A percentile compares a stretch with the other conserved stretches of the same genome.
Evolutionary conservation across 35 echinoderm and acorn worm genomes (phyloP).

Genomic region (Ophiothrix spiculata): DNA sequence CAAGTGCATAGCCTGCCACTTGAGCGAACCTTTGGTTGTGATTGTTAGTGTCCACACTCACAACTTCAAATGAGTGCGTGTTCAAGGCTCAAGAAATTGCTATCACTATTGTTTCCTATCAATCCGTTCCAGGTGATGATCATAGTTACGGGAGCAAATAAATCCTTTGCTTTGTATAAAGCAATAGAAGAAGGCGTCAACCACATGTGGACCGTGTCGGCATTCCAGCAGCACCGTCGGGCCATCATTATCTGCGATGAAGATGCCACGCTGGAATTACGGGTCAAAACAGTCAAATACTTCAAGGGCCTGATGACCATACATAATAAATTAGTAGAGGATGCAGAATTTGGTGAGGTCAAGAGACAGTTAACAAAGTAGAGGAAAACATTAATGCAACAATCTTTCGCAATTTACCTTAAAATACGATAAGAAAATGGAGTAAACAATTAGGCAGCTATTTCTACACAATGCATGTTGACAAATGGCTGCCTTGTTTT

Average conservation of each 20-base stretch:
- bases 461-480: too few species aligned
- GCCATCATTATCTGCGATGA: constrained; percentile 41
- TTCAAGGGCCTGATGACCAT: constrained; percentile 96
- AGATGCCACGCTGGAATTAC: neutral
- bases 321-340: constrained; percentile 86
- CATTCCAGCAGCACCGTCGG: constrained; percentile 89
- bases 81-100: too few species aligned
- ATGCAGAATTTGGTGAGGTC: constrained; percentile 21
- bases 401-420: too few species aligned
- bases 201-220: constrained; percentile 99
- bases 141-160: constrained; percentile 94
- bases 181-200: constrained; percentile 93
- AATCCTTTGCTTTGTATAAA: constrained; percentile 92
- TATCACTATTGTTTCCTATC: neutral
- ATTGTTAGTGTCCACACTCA: too few species aligned
- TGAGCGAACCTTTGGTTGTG: too few species aligned
- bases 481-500: too few species aligned
- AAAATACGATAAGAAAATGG: too few species aligned
- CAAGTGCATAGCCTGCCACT: too few species aligned
- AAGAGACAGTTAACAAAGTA: constrained; percentile 67
- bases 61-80: too few species aligned
- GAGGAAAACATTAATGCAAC: too few species aligned
- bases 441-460: too few species aligned
- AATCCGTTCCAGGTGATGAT: constrained; percentile 80
- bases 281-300: constrained; percentile 49